A percentile compares a stretch with the other conserved stretches of the same genome.
phyloP scores from a whole-genome alignment of 1,140 invertebrate species.

The Ooceraea biroi region DNA sequence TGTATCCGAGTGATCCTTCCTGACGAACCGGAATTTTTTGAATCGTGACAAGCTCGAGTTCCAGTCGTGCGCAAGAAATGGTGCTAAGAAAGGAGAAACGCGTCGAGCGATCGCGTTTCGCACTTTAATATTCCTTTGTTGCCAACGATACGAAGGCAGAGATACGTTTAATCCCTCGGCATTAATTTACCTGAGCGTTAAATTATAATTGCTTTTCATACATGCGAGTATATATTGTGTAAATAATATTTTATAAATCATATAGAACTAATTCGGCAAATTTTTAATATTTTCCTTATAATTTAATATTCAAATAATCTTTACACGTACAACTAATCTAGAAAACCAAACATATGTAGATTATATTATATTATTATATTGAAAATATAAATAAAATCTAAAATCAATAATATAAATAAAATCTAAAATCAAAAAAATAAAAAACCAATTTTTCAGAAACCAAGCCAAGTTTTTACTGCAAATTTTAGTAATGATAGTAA shows the following conservation, averaged over 20 bases:
- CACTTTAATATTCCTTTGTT: constrained; percentile 25
- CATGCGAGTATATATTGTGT: background rate
- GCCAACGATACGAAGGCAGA: background rate
- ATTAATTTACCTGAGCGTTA: background rate
- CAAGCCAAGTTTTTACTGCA: background rate
- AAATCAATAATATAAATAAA: too few species aligned
- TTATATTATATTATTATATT: background rate
- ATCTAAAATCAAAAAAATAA: background rate
- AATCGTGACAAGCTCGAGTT: constrained; percentile 21
- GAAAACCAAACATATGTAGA: background rate
- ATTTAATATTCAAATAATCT: too few species aligned
- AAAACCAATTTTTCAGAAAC: background rate
- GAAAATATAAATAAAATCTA: background rate
- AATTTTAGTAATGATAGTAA: constrained; percentile 1
- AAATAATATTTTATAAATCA: background rate
- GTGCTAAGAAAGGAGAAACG: constrained; percentile 1
- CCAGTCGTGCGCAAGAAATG: background rate
- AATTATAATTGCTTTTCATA: background rate
- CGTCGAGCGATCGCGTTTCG: background rate
- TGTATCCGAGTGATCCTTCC: constrained; percentile 22
- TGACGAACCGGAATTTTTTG: constrained; percentile 32
- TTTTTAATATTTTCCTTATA: background rate
- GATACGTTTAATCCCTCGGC: background rate
- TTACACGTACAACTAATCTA: background rate
- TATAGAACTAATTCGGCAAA: background rate